Base-by-base conservation (phyloP, 2,888 invertebrate species). In the Xylota sylvarum region DNA sequence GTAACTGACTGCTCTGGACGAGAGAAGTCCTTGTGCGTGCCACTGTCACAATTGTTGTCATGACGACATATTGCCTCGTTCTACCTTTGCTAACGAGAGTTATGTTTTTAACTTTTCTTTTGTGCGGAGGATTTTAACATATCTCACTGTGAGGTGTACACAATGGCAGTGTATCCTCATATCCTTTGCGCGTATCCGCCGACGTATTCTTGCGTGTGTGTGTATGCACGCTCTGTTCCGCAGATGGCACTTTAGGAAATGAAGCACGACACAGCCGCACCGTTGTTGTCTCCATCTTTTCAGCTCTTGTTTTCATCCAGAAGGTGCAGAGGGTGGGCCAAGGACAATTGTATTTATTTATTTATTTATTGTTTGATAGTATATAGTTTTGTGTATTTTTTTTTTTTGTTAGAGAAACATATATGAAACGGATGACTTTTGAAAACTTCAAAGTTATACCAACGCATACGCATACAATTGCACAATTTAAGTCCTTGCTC, bases 201-300 rank as follows among this genome's bases (percentile, higher is more conserved):
- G 14, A 60, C 14, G 14, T 35, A 14, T 35, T 37, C 48, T 37
- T 35, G 27, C 27, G 50, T 30, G 58, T 30, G 43, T 58, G 56
- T 32, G 9, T 37, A 10, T 37, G 37, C 10, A 5, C 4, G 32
- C 1, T 58, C 30, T 48, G 30, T 48, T 50, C 67, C 10, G 37
- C 77, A 77, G 67, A 52, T 77, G 77, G 77, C 67, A 69, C 60
- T 69, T 52, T 60, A 58, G 58, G 58, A 77, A 77, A 77, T 77
- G 77, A 77, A 77, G 58, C 19, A 60, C 50, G 67, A 69, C 60
- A 48, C 37, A n/a, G n/a, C n/a, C 32, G 27, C 32, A 6, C 7
- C 50, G 37, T 67, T 37, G 32, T 37, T 37, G 37, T 50, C 58
- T 37, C 23, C 48, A 35, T 58, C 32, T 30, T 32, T 70, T 10